These are phyloP conservation scores for Amblyopsis hoosieri DNA, from an alignment of 2,797 vertebrate species.

Conservation along the genomic window DNA sequence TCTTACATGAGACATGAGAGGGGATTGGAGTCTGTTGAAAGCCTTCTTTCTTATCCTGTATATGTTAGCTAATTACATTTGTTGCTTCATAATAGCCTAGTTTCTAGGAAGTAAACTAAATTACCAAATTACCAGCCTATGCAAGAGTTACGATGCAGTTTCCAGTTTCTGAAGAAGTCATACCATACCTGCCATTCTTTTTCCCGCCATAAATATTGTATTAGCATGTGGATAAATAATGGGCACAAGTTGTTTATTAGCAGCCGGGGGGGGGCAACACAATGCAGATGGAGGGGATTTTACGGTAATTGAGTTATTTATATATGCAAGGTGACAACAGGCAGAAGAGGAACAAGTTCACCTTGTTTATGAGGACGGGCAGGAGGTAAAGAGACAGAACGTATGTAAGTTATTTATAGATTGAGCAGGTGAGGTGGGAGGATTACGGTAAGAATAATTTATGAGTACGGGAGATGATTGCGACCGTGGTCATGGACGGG, in stretches of 20 bases:
- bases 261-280: constrained; percentile 7
- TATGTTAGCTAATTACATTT: too few species aligned
- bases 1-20: too few species aligned
- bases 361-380: constrained; percentile 14
- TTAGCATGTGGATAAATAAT: constrained; percentile 19
- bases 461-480: too few species aligned
- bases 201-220: constrained; percentile 25
- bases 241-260: constrained; percentile 12
- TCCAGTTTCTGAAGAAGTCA: not conserved
- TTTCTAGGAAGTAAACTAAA: too few species aligned
- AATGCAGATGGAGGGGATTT: constrained; percentile 10
- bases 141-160: not conserved
- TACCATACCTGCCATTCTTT: constrained; percentile 4
- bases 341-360: constrained; percentile 15
- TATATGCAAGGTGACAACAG: not conserved
- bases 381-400: not conserved
- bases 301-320: constrained; percentile 30
- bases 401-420: too few species aligned
- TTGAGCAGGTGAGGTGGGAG: too few species aligned
- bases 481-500: too few species aligned
- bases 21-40: too few species aligned
- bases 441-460: too few species aligned
- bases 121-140: too few species aligned
- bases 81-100: too few species aligned
- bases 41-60: too few species aligned